Percentiles rank a stretch among this genome's conserved stretches.
Conservation (phyloP, 1,140 invertebrate genomes). For the Drosophila ironensis region DNA sequence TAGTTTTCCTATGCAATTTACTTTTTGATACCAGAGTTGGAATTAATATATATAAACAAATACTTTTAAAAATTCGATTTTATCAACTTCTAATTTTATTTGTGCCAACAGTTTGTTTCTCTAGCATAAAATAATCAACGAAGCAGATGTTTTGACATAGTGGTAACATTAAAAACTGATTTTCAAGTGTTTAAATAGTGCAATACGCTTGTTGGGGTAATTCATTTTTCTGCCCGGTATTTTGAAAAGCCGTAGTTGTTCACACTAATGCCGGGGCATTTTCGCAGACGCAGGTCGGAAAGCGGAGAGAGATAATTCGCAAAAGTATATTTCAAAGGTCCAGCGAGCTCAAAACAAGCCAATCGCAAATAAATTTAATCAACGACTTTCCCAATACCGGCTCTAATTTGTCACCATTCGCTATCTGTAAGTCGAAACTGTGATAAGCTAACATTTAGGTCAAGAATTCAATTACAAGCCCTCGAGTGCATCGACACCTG, state of each 20-base stretch:
- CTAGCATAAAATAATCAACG: too few relatives aligned
- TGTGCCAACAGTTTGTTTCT: too few relatives aligned
- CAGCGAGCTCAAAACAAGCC: neutral
- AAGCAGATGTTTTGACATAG: too few relatives aligned
- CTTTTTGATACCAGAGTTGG: too few relatives aligned
- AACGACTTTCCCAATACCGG: constrained; percentile 1
- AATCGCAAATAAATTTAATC: constrained; percentile 1
- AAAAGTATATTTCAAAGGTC: neutral
- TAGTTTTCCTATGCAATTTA: too few relatives aligned
- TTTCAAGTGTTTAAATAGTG: too few relatives aligned
- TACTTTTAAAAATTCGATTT: too few relatives aligned
- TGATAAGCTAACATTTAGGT: constrained; percentile 52
- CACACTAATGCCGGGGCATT: constrained; percentile 17
- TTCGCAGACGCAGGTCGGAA: neutral
- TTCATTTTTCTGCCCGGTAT: neutral
- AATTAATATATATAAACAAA: too few relatives aligned
- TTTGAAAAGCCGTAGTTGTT: neutral
- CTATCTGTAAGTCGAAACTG: constrained; percentile 26
- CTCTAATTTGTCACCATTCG: constrained; percentile 29
- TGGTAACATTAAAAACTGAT: too few relatives aligned
- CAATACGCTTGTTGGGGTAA: too few relatives aligned
- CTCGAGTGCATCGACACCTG: constrained; percentile 26
- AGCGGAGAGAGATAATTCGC: neutral
- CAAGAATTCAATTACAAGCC: constrained; percentile 48
- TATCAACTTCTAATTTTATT: too few relatives aligned